Base-by-base conservation (phyloP, 2,797 vertebrate genomes). In the Danio albolineatus region DNA sequence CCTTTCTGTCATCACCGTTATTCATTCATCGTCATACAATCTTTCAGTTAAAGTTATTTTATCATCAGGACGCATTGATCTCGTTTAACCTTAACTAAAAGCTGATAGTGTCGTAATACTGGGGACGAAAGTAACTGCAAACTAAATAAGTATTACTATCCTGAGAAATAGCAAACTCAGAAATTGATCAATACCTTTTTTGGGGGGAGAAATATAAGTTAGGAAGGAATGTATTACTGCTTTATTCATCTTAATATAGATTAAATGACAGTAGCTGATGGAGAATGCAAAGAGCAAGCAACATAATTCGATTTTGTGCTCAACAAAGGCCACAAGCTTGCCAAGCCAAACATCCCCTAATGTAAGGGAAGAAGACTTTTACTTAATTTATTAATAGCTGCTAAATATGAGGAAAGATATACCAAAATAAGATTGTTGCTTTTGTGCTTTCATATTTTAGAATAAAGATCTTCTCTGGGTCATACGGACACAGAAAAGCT, bases 1-100 rank as follows among this genome's bases (percentile, higher is more conserved):
- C 89, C 84, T 82, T 78, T 79, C 86, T 70, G 89, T 81, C 66
- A 83, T 86, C 73, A 89, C 86, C 28, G 28, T 28, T 48, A 44
- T 86, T 79, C 44, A 76, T 76, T 82, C 69, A 71, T 46, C 54
- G 71, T 85, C 79, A 69, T 82, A 83, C 80, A 83, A 70, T 84
- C 76, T 72, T 77, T 71, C 64, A 48, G 73, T 43, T 66, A 36
- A 36, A 43, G 12, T 28, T 7, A 4, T 43, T 56, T 72, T 41
- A 21, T 72, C 8, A 21, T 44, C 38, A 1, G 38, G 65, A n/a
- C 21, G 10, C 12, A 67, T 10, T 67, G 65, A 49, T 43, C 51
- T 6, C 7, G 2, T 56, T 76, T 9, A 73, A 54, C 21, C 56
- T 39, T 44, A 64, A 79, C 38, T 44, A 43, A 51, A 73, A 53